Base-by-base conservation (phyloP, 2,888 invertebrate genomes). In the Myopa testacea region DNA sequence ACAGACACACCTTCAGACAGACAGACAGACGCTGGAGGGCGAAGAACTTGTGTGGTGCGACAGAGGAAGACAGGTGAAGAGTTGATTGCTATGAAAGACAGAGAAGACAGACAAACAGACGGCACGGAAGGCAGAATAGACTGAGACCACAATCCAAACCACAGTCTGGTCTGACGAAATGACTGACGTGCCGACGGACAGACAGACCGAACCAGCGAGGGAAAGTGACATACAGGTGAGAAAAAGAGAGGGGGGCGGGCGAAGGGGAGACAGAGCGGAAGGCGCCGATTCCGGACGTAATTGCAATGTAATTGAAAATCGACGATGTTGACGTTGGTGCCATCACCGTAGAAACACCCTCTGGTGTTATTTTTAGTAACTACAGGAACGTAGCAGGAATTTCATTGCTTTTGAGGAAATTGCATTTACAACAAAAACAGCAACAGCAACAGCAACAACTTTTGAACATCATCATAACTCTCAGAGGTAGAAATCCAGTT, bases 321-420 rank as follows among this genome's bases (percentile, higher is more conserved):
- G 34, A 38, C 63, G 68, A 65, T 52, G 45, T 45, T 12, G 50
- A 55, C 37, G 16, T 12, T 7, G 34, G 73, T 71, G 80, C 75
- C 67, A 78, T 79, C 73, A 71, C 82, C 86, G 78, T 86, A 81
- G 86, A 82, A 85, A 86, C 86, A 79, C 82, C 83, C 84, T 80
- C 78, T 75, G 78, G 78, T 80, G 63, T 58, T 71, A 71, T 52
- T 67, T 73, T 75, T 68, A 77, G 77, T 75, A 72, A 62, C 72
- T 55, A 79, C 67, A 70, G 73, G 68, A 75, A 63, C 38, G 63
- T 55, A 60, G 71, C 75, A 72, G 69, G 69, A 70, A 72, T 74
- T 70, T 75, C 45, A 60, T 67, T 50, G 72, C 76, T 68, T 67
- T 72, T 76, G 63, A 75, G 63, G 75, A 72, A 75, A 72, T 71